phyloP scores from a whole-genome alignment of 2,797 vertebrate genomes.

The Amazonetta brasiliensis region DNA sequence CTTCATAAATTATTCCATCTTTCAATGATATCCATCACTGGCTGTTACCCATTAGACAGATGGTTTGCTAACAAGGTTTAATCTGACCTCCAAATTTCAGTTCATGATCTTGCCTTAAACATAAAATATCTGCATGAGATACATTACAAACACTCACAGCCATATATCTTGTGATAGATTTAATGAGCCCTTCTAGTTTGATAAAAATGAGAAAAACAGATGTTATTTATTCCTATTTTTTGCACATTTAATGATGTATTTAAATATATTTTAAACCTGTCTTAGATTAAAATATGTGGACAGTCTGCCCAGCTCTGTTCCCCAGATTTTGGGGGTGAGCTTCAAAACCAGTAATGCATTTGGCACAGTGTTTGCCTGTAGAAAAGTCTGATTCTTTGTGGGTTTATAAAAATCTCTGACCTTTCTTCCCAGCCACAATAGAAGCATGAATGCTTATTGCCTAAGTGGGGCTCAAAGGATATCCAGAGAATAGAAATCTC shows the following conservation, averaged over 20 bases:
- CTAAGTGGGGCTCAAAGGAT: neutral
- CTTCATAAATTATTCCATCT: neutral
- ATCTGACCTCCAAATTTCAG: neutral
- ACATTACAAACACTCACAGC: neutral
- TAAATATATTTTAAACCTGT: neutral
- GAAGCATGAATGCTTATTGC: neutral
- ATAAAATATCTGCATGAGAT: neutral
- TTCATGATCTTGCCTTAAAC: neutral
- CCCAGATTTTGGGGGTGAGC: neutral
- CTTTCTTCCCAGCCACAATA: neutral
- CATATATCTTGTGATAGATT: neutral
- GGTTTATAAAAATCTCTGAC: neutral
- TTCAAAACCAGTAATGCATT: neutral
- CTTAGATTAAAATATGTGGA: rapidly evolving
- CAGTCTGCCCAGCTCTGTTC: neutral
- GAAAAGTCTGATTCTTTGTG: neutral
- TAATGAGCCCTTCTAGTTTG: neutral
- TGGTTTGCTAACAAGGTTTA: neutral
- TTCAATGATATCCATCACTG: neutral
- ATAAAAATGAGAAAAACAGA: neutral
- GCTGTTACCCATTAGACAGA: neutral
- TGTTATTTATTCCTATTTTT: neutral
- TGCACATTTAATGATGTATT: neutral
- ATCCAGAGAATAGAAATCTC: neutral
- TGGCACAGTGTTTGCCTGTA: neutral